Percentiles rank a stretch among this genome's conserved stretches.
These are phyloP conservation scores for Agonopterix heracliana DNA, from an alignment of 2,888 invertebrate species.

Conservation along the genomic window DNA sequence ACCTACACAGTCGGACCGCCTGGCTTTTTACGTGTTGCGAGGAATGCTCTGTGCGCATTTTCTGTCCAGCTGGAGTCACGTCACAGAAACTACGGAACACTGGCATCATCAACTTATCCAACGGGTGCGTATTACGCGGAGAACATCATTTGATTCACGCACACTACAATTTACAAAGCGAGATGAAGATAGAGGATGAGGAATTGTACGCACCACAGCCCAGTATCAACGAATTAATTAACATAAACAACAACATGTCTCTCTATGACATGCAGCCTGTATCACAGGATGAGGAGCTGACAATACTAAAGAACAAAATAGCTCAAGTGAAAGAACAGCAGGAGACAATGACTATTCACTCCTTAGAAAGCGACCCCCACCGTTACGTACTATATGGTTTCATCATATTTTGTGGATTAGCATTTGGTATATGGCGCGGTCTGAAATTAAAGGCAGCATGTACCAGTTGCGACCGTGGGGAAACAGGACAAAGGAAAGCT, in stretches of 20 bases:
- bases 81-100: neutral
- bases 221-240: neutral
- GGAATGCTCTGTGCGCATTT: neutral
- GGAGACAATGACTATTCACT: neutral
- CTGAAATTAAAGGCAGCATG: too few relatives aligned
- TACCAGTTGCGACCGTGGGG: too few relatives aligned
- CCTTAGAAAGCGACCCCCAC: neutral
- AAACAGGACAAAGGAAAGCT: too few relatives aligned
- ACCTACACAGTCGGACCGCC: too few relatives aligned
- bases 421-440: too few relatives aligned
- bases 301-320: neutral
- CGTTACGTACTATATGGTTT: neutral
- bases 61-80: neutral
- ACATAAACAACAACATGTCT: neutral
- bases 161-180: neutral
- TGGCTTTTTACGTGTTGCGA: too few relatives aligned
- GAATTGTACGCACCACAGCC: neutral
- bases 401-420: too few relatives aligned
- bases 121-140: neutral
- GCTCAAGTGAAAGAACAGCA: neutral
- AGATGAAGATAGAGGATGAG: neutral
- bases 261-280: too few relatives aligned
- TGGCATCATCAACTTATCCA: neutral
- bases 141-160: neutral
- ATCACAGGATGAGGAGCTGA: neutral